Conservation (phyloP, 2,113 vertebrate species). For the Oreocharis arfaki region DNA sequence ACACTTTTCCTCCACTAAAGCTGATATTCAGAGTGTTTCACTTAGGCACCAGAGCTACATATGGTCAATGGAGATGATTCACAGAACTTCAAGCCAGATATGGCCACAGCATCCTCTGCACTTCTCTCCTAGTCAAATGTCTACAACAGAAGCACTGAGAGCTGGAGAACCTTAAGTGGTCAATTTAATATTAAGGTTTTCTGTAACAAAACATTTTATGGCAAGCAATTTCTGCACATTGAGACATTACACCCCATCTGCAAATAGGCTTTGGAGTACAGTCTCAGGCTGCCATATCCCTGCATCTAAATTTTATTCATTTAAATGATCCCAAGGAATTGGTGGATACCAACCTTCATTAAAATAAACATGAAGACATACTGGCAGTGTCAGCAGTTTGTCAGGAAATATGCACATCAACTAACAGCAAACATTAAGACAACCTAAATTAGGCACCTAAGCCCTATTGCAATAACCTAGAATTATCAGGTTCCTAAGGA, state of each 20-base stretch:
- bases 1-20: not conserved
- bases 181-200: not conserved
- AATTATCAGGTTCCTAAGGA: not conserved
- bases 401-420: not conserved
- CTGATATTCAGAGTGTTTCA: not conserved
- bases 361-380: not conserved
- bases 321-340: not conserved
- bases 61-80: fast-evolving
- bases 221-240: not conserved
- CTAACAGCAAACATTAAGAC: not conserved
- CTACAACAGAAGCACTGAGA: not conserved
- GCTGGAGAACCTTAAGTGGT: not conserved
- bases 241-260: not conserved
- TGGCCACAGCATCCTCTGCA: not conserved
- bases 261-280: not conserved
- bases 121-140: not conserved
- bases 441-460: not conserved
- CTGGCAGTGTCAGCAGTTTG: not conserved
- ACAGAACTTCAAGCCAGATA: not conserved
- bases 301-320: not conserved
- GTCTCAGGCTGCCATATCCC: not conserved
- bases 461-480: not conserved
- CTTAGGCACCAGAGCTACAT: not conserved
- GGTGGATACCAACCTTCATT: not conserved
- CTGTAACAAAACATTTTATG: not conserved